phyloP scores from a whole-genome alignment of 2,113 vertebrate species.

The Nesogale talazaci region DNA sequence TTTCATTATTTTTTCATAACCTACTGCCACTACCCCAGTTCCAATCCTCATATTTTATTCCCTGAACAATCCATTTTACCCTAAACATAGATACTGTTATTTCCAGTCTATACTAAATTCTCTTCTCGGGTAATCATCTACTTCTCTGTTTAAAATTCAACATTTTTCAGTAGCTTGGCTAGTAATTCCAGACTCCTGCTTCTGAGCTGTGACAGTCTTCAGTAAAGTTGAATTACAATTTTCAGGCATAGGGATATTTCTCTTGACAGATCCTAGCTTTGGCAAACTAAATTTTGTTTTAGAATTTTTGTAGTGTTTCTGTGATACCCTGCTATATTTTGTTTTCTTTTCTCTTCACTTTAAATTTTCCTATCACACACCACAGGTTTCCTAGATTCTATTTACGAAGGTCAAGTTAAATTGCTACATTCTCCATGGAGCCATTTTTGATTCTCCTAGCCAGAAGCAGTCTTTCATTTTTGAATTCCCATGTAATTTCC shows the following conservation, averaged over 20 bases:
- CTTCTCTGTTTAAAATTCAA: neutral
- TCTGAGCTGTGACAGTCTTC: neutral
- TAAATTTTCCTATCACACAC: neutral
- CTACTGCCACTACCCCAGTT: neutral
- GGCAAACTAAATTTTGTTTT: neutral
- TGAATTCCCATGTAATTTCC: neutral
- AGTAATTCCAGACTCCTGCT: neutral
- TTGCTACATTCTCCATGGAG: neutral
- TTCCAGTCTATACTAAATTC: neutral
- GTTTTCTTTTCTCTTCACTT: conserved; percentile 6
- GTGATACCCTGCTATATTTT: neutral
- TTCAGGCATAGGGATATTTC: neutral
- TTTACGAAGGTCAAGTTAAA: neutral
- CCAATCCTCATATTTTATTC: neutral
- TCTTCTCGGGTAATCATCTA: neutral
- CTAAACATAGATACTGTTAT: neutral
- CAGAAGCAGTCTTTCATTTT: neutral
- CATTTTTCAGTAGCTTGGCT: neutral
- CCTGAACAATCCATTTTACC: neutral
- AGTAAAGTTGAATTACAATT: neutral
- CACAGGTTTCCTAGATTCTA: neutral
- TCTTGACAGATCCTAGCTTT: neutral
- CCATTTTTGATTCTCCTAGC: neutral
- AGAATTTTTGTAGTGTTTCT: neutral
- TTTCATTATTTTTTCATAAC: neutral